Base-by-base conservation (phyloP, 2,113 vertebrate species). In the Callorhinus ursinus region DNA sequence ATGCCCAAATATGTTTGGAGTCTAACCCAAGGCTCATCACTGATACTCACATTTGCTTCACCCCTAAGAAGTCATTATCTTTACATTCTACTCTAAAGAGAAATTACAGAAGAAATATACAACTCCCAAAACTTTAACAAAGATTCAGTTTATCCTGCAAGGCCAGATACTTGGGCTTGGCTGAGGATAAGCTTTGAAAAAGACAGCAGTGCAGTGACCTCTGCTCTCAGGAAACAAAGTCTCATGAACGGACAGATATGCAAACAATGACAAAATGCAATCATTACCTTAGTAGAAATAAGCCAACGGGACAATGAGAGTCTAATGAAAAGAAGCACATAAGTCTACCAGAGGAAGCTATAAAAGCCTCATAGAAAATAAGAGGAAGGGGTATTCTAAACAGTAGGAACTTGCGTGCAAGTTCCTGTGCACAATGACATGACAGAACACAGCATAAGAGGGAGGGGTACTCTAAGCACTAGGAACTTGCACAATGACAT, bases 91-190 rank as follows among this genome's bases (percentile, higher is more conserved):
- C 22, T 46, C n/a, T 22, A 93, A 71, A 67, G 53, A 95, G 24
- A 95, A 95, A 89, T 91, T 80, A 82, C 9, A 90, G 55, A 61
- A 89, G 39, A 84, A 88, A 91, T 46, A 90, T 15, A 63, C 14
- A 69, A 80, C 36, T 65, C 85, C 26, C 69, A 63, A 85, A 96
- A 74, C 33, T 88, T 95, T 33, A 59, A 82, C 39, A 72, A 13
- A 89, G 28, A 79, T 89, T 87, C 46, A 65, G 21, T 67, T 77
- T 42, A 61, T 14, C 13, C 42, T n/a, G 26, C 22, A 49, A 76
- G 83, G 46, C 33, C 61, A 61, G 81, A 80, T 28, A 84, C 36
- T 71, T 65, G 59, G 19, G 72, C 24, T 36, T 72, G 53, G 55
- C 51, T 83, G n/a, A 94, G 39, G 26, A 92, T 36, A 84, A 92